A percentile compares a stretch with the other conserved stretches of the same genome.
These are phyloP conservation scores for Poecilia wingei DNA, from an alignment of 2,797 vertebrate species.

Conservation along the genomic window DNA sequence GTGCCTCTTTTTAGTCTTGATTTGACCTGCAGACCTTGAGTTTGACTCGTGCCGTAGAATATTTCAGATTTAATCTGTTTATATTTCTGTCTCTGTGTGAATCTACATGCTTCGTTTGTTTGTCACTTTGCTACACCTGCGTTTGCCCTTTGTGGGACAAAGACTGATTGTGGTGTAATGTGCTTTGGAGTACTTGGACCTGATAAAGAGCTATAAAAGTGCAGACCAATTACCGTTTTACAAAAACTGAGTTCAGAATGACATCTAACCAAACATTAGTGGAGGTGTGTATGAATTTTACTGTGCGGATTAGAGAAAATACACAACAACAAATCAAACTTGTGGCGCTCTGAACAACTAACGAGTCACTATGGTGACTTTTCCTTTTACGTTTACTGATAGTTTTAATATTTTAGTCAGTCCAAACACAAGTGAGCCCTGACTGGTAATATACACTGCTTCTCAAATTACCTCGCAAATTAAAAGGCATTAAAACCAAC, in stretches of 20 bases:
- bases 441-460: conserved; percentile 13
- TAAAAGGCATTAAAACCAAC: conserved; percentile 33
- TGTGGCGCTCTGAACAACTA: not conserved
- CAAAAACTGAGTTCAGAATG: not conserved
- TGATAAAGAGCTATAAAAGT: not conserved
- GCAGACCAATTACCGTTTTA: not conserved
- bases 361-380: not conserved
- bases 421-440: not conserved
- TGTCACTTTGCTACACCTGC: not conserved
- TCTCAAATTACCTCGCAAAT: conserved; percentile 37
- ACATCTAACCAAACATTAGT: not conserved
- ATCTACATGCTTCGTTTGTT: not conserved
- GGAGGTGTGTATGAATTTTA: not conserved
- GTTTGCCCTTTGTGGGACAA: not conserved
- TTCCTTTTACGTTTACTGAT: not conserved
- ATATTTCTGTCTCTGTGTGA: not conserved
- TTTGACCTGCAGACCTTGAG: too few species aligned
- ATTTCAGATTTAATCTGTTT: not conserved
- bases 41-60: not conserved
- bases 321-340: not conserved
- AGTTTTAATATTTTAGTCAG: not conserved
- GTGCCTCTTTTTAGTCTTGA: too few species aligned
- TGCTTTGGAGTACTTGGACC: not conserved
- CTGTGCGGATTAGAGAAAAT: not conserved
- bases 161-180: not conserved